Percentiles rank a stretch among this genome's conserved stretches.
Conservation (phyloP, 2,888 invertebrate genomes). For the Eretmocerus hayati region DNA sequence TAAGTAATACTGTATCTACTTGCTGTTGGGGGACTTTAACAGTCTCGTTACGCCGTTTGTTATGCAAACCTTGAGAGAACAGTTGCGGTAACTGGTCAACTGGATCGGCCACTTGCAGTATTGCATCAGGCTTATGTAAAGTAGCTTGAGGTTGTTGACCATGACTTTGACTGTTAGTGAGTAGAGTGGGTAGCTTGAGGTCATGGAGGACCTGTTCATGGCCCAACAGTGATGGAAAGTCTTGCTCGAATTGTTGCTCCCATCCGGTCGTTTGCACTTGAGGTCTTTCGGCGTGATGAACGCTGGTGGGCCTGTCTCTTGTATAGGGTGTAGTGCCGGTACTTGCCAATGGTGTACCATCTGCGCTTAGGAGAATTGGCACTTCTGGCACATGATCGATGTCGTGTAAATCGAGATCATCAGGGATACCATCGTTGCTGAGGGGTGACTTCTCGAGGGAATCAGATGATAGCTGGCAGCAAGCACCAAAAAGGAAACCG, state of each 20-base stretch:
- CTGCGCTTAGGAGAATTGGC: slow-evolving; percentile 40
- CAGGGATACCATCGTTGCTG: slow-evolving; percentile 16
- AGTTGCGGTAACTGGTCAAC: slow-evolving; percentile 42
- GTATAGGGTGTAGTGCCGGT: slow-evolving; percentile 29
- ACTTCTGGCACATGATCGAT: slow-evolving; percentile 43
- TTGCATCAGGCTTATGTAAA: slow-evolving; percentile 38
- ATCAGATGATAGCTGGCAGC: slow-evolving; percentile 65
- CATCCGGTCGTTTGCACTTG: slow-evolving; percentile 46
- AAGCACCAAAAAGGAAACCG: slow-evolving; percentile 86
- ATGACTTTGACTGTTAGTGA: slow-evolving; percentile 29
- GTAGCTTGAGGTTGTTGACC: slow-evolving; percentile 36
- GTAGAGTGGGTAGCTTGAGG: slow-evolving; percentile 34
- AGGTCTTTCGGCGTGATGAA: slow-evolving; percentile 46
- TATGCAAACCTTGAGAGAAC: slow-evolving; percentile 38
- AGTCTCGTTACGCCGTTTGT: too few relatives aligned
- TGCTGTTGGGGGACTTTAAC: slow-evolving; percentile 30
- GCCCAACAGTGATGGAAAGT: slow-evolving; percentile 34
- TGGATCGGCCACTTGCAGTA: slow-evolving; percentile 43
- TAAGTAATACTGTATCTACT: slow-evolving; percentile 45
- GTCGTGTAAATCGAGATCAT: slow-evolving; percentile 32
- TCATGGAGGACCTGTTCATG: slow-evolving; percentile 38
- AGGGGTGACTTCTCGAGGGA: slow-evolving; percentile 30
- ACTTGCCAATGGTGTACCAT: slow-evolving; percentile 40
- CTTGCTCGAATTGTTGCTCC: slow-evolving; percentile 31
- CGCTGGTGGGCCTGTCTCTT: slow-evolving; percentile 11